Evolutionary conservation across 2,797 vertebrate species (phyloP).

Genomic region (Trachops cirrhosus): DNA sequence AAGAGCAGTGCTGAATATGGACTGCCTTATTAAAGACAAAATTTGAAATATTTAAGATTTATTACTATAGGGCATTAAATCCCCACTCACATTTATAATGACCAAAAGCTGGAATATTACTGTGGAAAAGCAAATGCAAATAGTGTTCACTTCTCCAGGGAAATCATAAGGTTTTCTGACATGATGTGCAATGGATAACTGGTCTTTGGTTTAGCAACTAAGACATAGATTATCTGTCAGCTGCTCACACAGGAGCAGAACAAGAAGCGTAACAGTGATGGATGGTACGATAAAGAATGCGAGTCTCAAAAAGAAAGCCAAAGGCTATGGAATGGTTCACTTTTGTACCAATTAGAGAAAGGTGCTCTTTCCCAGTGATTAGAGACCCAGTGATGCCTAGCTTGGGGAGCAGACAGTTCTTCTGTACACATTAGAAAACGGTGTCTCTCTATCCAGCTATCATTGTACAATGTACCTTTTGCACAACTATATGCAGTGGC

Average conservation of each 20-base stretch:
- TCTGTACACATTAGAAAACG: background rate
- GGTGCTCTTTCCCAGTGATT: background rate
- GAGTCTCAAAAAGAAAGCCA: background rate
- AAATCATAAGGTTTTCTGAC: slow-evolving; percentile 63
- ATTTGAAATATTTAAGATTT: slow-evolving; percentile 79
- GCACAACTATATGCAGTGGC: background rate
- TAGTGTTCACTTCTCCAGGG: slow-evolving; percentile 59
- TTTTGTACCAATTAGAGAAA: background rate
- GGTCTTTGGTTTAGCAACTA: slow-evolving; percentile 71
- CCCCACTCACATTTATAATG: slow-evolving; percentile 54
- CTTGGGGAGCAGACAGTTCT: background rate
- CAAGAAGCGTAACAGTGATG: slow-evolving; percentile 74
- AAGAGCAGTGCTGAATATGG: slow-evolving; percentile 64
- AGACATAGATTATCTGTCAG: slow-evolving; percentile 77
- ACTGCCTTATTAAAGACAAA: slow-evolving; percentile 67
- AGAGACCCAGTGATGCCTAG: background rate
- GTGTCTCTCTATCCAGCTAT: background rate
- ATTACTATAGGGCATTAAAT: slow-evolving; percentile 68
- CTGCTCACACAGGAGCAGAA: slow-evolving; percentile 78
- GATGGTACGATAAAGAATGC: background rate
- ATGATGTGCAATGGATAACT: slow-evolving; percentile 57
- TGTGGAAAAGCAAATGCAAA: slow-evolving; percentile 72
- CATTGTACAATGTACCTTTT: background rate
- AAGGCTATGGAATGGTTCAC: background rate
- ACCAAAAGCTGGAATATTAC: slow-evolving; percentile 58